Conservation (phyloP, 2,797 vertebrate genomes). For the Australoheros facetus region DNA sequence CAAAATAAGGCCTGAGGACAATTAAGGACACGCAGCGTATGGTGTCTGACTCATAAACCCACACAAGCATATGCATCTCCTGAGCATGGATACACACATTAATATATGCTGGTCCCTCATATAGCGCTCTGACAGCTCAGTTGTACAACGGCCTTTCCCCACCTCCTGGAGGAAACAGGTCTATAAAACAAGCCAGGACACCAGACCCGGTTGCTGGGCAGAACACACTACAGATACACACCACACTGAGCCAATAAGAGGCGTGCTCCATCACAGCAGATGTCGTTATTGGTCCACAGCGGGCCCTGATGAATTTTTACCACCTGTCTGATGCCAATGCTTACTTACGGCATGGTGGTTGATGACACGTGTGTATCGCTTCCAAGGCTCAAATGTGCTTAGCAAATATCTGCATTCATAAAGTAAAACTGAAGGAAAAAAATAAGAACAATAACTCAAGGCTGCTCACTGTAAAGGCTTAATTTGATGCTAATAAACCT, state of each 20-base stretch:
- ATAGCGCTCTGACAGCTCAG: slow-evolving; percentile 39
- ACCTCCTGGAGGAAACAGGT: slow-evolving; percentile 49
- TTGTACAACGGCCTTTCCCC: slow-evolving; percentile 45
- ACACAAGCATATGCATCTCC: background rate
- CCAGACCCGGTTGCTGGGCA: slow-evolving; percentile 76
- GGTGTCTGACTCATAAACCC: slow-evolving; percentile 3
- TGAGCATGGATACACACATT: slow-evolving; percentile 12
- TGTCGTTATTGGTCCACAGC: slow-evolving; percentile 62
- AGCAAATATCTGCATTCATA: slow-evolving; percentile 5
- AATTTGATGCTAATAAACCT: slow-evolving; percentile 1
- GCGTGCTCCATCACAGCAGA: slow-evolving; percentile 40
- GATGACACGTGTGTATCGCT: slow-evolving; percentile 20
- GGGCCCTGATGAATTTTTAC: slow-evolving; percentile 56
- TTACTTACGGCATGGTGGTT: slow-evolving; percentile 20
- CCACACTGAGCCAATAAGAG: slow-evolving; percentile 64
- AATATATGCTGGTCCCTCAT: slow-evolving; percentile 37
- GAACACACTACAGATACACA: slow-evolving; percentile 61
- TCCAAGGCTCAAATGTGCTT: slow-evolving; percentile 1
- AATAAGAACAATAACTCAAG: background rate
- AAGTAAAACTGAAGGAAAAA: background rate
- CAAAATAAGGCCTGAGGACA: slow-evolving; percentile 21
- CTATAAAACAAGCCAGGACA: slow-evolving; percentile 63
- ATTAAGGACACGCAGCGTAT: slow-evolving; percentile 30
- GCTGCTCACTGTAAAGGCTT: background rate
- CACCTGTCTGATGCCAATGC: slow-evolving; percentile 50